Conservation (phyloP, 2,797 vertebrate species). For the Tangara arthus region DNA sequence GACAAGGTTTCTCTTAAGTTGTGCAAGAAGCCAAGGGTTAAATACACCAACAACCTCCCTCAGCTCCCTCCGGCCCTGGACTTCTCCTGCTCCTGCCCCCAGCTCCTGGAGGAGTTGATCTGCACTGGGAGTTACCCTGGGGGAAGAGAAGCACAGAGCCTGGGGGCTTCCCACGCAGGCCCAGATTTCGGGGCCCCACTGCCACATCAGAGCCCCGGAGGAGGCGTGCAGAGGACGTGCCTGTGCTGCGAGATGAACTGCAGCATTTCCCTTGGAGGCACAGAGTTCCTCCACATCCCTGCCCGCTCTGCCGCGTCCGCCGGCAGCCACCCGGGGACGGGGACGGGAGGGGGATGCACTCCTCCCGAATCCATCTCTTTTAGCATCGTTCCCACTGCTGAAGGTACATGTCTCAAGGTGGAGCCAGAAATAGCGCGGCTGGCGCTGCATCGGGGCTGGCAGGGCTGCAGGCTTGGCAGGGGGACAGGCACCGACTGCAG, state of each 20-base stretch:
- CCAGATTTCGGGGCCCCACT: not conserved
- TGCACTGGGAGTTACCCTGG: not conserved
- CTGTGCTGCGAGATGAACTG: not conserved
- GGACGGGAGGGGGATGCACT: not conserved
- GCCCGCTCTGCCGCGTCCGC: not conserved
- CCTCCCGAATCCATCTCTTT: not conserved
- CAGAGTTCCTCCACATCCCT: not conserved
- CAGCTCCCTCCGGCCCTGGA: not conserved
- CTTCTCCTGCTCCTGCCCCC: not conserved
- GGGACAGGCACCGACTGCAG: constrained; percentile 47
- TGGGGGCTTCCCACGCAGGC: not conserved
- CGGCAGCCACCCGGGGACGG: not conserved
- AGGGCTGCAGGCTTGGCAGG: constrained; percentile 54
- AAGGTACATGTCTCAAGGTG: constrained; percentile 57
- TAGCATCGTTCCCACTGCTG: not conserved
- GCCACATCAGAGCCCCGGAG: not conserved
- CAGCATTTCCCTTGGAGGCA: not conserved
- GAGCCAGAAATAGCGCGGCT: constrained; percentile 59
- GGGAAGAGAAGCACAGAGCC: not conserved
- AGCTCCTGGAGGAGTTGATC: not conserved
- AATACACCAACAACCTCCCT: not conserved
- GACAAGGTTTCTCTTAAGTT: not conserved
- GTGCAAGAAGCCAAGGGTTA: not conserved
- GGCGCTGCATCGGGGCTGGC: constrained; percentile 24
- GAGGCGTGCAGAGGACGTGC: not conserved